Conservation (phyloP, 2,888 invertebrate species). For the Marasmarcha lunaedactyla region DNA sequence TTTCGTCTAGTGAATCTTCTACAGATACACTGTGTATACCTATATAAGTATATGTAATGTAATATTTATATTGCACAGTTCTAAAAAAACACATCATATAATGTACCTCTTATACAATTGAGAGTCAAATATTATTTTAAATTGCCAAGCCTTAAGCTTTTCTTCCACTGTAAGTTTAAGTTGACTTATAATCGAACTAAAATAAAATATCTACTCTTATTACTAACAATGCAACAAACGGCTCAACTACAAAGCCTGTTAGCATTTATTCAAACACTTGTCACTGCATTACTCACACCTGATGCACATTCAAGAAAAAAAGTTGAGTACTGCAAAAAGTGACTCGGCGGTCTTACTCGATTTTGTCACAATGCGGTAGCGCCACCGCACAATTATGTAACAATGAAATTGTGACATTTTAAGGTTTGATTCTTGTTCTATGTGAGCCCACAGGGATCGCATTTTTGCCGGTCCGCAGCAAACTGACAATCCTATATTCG, state of each 20-base stretch:
- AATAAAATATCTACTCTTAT: no score
- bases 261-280: conserved; percentile 28
- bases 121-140: no score
- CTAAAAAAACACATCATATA: no score
- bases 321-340: conserved; percentile 31
- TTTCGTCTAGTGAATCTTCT: no score
- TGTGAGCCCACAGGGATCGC: conserved; percentile 32
- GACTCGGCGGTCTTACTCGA: conserved; percentile 39
- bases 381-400: conserved; percentile 45
- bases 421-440: conserved; percentile 30
- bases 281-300: conserved; percentile 20
- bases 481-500: conserved; percentile 14
- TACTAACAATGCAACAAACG: no score
- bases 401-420: conserved; percentile 51
- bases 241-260: conserved; percentile 17
- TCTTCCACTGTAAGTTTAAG: no score
- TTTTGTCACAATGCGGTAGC: conserved; percentile 48
- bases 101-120: no score
- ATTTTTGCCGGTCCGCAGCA: conserved; percentile 30
- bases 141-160: no score
- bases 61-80: no score
- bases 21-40: no score
- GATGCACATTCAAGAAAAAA: conserved; percentile 7
- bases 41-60: no score
- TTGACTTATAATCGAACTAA: no score